These are phyloP conservation scores for Sinohyriopsis cumingii DNA, from an alignment of 2,888 invertebrate genomes.

Conservation along the genomic window DNA sequence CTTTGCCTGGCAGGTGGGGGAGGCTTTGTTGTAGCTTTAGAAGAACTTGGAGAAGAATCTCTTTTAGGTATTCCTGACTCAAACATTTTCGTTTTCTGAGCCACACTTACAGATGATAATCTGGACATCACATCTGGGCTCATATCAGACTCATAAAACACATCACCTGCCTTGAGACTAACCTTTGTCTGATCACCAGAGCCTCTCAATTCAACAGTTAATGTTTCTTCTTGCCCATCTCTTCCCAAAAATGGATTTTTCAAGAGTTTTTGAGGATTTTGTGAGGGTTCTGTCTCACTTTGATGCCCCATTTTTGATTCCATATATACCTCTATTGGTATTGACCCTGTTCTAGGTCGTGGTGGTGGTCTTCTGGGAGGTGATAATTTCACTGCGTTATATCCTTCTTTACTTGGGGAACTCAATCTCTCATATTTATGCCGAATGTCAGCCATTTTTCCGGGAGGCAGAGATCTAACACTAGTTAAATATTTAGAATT, in stretches of 20 bases:
- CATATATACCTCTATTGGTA: no score
- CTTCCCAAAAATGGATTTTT: no score
- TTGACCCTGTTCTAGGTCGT: background rate
- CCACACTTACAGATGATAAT: constrained; percentile 37
- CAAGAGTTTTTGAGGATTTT: no score
- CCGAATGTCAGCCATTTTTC: constrained; percentile 51
- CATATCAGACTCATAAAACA: background rate
- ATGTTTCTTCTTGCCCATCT: no score
- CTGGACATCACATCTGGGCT: background rate
- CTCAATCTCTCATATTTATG: constrained; percentile 39
- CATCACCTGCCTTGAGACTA: background rate
- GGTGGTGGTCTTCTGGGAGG: constrained; percentile 6
- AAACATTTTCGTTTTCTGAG: constrained; percentile 48
- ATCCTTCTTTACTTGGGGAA: background rate
- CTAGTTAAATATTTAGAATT: constrained; percentile 24
- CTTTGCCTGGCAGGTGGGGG: constrained; percentile 15
- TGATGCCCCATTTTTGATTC: no score
- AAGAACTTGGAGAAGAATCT: background rate
- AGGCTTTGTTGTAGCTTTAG: constrained; percentile 13
- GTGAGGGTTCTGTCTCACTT: no score
- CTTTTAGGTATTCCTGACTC: constrained; percentile 15
- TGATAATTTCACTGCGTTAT: background rate
- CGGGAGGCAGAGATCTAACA: constrained; percentile 51
- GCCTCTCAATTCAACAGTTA: no score
- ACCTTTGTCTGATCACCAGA: no score